Evolutionary conservation across 37 sponge, comb jelly and placozoan genomes (phyloP).

Genomic region (Bolinopsis microptera): DNA sequence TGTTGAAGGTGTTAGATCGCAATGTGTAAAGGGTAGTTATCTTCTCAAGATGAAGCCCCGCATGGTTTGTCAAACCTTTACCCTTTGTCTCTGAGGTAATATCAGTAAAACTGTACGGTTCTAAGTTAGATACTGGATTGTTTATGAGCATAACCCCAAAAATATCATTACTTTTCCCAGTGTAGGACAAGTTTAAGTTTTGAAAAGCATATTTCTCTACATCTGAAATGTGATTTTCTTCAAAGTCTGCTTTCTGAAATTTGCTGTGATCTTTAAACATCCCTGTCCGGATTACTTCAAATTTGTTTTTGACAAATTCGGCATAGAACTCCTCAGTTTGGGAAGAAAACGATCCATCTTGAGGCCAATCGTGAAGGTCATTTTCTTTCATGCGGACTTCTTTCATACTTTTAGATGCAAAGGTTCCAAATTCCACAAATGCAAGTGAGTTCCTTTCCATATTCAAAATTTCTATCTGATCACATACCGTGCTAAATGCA

Average conservation of each 20-base stretch:
- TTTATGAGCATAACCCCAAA: background rate
- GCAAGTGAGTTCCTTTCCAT: conserved; percentile 19
- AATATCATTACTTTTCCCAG: background rate
- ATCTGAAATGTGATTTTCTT: conserved; percentile 42
- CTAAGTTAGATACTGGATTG: conserved; percentile 42
- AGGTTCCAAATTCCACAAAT: background rate
- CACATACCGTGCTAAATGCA: background rate
- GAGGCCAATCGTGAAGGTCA: conserved; percentile 56
- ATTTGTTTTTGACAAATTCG: conserved; percentile 20
- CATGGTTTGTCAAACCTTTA: background rate
- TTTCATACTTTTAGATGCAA: background rate
- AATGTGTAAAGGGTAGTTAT: background rate
- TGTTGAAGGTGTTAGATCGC: background rate
- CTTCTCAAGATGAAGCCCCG: background rate
- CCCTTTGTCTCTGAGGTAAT: background rate
- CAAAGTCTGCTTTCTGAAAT: conserved; percentile 13
- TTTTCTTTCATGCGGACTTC: background rate
- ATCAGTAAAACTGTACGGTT: conserved; percentile 50
- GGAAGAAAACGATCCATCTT: conserved; percentile 5
- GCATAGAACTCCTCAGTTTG: conserved; percentile 20
- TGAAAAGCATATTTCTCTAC: conserved; percentile 1
- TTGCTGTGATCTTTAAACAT: conserved; percentile 18
- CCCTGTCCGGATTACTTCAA: conserved; percentile 27
- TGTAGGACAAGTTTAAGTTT: background rate
- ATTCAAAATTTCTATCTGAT: background rate